A percentile compares a stretch with the other conserved stretches of the same genome.
phyloP scores from a whole-genome alignment of 2,113 vertebrate species.

The Menura novaehollandiae region DNA sequence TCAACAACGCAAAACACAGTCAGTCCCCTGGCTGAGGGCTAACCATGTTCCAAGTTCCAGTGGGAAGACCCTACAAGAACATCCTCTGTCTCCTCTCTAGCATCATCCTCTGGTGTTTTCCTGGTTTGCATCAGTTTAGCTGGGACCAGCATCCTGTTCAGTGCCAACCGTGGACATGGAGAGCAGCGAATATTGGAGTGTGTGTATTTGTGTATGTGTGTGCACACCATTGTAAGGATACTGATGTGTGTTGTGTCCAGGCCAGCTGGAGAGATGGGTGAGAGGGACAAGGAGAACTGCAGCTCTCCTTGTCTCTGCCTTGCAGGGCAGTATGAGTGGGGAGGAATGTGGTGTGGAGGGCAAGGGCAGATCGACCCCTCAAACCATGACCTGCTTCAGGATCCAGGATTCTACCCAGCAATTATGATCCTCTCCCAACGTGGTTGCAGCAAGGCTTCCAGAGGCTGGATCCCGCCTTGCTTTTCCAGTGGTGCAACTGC shows the following conservation, averaged over 20 bases:
- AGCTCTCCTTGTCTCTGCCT: neutral
- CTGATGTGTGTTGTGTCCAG: neutral
- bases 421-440: fast-evolving
- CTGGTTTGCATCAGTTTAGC: neutral
- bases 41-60: neutral
- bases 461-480: neutral
- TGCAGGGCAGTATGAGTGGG: neutral
- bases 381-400: neutral
- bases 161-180: fast-evolving
- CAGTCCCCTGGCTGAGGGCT: neutral
- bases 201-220: neutral
- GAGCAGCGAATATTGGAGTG: neutral
- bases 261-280: neutral
- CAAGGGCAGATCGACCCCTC: fast-evolving
- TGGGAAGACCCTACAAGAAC: neutral
- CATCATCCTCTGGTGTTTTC: neutral
- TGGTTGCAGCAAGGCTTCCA: neutral
- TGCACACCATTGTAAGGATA: neutral
- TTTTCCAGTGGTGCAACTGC: neutral
- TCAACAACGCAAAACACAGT: neutral
- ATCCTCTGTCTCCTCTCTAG: neutral
- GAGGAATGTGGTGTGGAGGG: neutral
- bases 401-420: neutral
- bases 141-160: neutral
- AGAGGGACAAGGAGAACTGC: neutral